Percentiles rank a stretch among this genome's conserved stretches.
These are phyloP conservation scores for Marmota monax DNA, from an alignment of 2,113 vertebrate species.

Conservation along the genomic window DNA sequence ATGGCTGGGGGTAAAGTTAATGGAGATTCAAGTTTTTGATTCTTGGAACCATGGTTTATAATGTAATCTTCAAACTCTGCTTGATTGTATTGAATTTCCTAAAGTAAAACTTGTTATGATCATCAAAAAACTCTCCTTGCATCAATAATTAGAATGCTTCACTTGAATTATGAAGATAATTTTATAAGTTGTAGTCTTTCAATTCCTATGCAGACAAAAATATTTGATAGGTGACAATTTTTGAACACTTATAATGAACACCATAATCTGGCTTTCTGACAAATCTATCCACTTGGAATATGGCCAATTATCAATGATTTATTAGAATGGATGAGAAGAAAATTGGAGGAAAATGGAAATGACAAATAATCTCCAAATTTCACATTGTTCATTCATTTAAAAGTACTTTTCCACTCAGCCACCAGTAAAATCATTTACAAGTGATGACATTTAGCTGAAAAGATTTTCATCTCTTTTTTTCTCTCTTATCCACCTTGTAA, in stretches of 20 bases:
- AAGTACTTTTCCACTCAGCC: constrained; percentile 67
- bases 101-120: constrained; percentile 52
- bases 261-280: constrained; percentile 24
- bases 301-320: constrained; percentile 70
- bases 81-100: constrained; percentile 47
- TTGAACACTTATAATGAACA: constrained; percentile 59
- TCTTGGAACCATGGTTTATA: constrained; percentile 42
- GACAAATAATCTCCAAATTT: constrained; percentile 79
- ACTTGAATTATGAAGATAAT: constrained; percentile 60
- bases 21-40: constrained; percentile 25
- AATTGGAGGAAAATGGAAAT: constrained; percentile 72
- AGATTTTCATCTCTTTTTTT: constrained; percentile 66
- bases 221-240: constrained; percentile 44
- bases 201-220: constrained; percentile 58
- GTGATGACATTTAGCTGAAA: constrained; percentile 78
- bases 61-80: not conserved
- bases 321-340: constrained; percentile 66
- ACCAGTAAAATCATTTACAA: constrained; percentile 77
- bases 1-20: constrained; percentile 28
- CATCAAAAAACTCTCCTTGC: constrained; percentile 19
- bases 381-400: constrained; percentile 76
- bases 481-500: constrained; percentile 48
- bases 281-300: constrained; percentile 64
- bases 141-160: constrained; percentile 54
- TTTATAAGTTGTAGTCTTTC: constrained; percentile 46